phyloP scores from a whole-genome alignment of 2,888 invertebrate genomes.

The Sarcophaga rosellei region DNA sequence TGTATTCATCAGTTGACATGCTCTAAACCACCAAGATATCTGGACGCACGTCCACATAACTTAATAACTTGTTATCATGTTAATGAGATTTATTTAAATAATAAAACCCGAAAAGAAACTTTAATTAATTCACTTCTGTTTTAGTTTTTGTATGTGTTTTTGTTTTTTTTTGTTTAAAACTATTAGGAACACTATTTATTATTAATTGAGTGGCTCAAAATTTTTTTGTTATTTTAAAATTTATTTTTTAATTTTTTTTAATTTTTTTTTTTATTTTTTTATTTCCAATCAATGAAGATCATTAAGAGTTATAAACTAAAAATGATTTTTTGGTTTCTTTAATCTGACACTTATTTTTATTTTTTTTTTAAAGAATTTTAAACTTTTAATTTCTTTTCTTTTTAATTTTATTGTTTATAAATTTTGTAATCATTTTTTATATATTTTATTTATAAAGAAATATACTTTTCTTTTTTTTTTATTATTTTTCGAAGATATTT shows the following conservation, averaged over 20 bases:
- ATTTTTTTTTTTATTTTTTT: background rate
- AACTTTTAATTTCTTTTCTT: too few species aligned
- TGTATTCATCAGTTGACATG: constrained; percentile 64
- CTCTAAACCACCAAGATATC: constrained; percentile 22
- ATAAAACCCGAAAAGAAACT: too few species aligned
- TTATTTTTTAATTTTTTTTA: constrained; percentile 8
- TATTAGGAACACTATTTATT: constrained; percentile 1
- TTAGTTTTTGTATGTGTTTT: too few species aligned
- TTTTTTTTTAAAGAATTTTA: constrained; percentile 11
- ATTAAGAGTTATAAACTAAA: constrained; percentile 17
- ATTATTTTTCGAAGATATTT: constrained; percentile 12
- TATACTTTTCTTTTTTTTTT: constrained; percentile 4
- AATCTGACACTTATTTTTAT: background rate
- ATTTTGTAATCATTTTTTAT: constrained; percentile 38
- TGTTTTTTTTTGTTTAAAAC: too few species aligned
- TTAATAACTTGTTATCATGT: background rate
- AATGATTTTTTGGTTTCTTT: constrained; percentile 40
- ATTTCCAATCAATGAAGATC: constrained; percentile 20
- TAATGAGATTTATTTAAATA: too few species aligned
- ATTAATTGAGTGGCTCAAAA: constrained; percentile 26
- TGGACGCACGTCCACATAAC: background rate
- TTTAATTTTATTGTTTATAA: background rate
- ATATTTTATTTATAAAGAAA: background rate
- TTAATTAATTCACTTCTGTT: too few species aligned
- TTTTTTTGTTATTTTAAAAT: constrained; percentile 7